phyloP scores from a whole-genome alignment of 2,113 vertebrate species.

The Megaceryle torquata region DNA sequence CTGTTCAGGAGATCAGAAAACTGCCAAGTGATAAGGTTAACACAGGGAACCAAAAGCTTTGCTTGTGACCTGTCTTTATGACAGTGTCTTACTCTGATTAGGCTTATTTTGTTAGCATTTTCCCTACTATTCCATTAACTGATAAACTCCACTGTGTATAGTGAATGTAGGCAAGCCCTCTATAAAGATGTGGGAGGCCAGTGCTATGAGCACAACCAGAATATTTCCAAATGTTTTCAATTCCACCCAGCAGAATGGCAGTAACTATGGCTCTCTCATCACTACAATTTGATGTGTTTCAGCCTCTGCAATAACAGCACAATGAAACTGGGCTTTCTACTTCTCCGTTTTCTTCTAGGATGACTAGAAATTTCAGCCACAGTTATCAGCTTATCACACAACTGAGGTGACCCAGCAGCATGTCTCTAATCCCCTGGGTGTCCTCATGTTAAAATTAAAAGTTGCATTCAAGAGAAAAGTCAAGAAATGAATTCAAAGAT shows the following conservation, averaged over 20 bases:
- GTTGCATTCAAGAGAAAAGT: constrained; percentile 50
- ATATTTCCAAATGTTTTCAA: constrained; percentile 33
- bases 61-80: not conserved
- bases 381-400: constrained; percentile 46
- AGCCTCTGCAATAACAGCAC: not conserved
- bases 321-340: constrained; percentile 23
- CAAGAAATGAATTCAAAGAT: constrained; percentile 67
- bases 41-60: not conserved
- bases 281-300: constrained; percentile 23
- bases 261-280: not conserved
- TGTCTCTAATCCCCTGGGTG: not conserved
- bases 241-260: constrained; percentile 2
- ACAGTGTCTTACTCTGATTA: not conserved
- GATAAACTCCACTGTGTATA: not conserved
- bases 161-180: not conserved
- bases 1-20: not conserved
- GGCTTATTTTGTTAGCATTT: constrained; percentile 32
- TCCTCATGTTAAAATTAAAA: constrained; percentile 29
- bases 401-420: constrained; percentile 40
- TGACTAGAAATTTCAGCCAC: constrained; percentile 42
- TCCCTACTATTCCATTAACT: constrained; percentile 7
- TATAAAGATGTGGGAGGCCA: not conserved
- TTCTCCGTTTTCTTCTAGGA: constrained; percentile 48
- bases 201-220: not conserved
- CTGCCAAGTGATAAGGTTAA: not conserved